A percentile compares a stretch with the other conserved stretches of the same genome.
Conservation (phyloP, 2,797 vertebrate genomes). For the Bryconaethiops microstoma region DNA sequence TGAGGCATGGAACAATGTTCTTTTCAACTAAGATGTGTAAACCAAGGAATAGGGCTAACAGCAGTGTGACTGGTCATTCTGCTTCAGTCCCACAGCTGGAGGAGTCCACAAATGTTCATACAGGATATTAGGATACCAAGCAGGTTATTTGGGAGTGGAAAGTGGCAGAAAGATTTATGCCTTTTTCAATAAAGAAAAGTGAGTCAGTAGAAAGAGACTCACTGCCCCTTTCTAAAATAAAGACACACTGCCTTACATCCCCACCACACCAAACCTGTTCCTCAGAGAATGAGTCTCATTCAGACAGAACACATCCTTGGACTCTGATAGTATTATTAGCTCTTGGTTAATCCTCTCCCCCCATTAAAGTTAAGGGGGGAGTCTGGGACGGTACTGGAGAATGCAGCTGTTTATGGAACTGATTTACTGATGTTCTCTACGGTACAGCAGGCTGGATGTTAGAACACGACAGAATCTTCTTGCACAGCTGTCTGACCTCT, state of each 20-base stretch:
- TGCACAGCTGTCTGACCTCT: slow-evolving; percentile 17
- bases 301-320: background rate
- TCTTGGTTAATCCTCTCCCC: background rate
- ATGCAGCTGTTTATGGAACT: slow-evolving; percentile 3
- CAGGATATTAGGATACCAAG: background rate
- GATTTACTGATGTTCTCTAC: slow-evolving; percentile 9
- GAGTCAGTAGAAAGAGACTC: slow-evolving; percentile 5
- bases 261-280: background rate
- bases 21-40: background rate
- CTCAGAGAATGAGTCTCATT: background rate
- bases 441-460: background rate
- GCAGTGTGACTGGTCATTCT: background rate
- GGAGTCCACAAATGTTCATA: background rate
- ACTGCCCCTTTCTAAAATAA: slow-evolving; percentile 4
- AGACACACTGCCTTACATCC: background rate
- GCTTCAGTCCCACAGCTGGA: background rate
- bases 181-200: slow-evolving; percentile 21
- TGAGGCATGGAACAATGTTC: background rate
- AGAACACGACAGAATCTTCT: slow-evolving; percentile 7
- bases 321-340: background rate
- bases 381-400: background rate
- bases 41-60: background rate
- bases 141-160: slow-evolving; percentile 7
- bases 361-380: background rate
- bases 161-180: slow-evolving; percentile 19